Base-by-base conservation (phyloP, 2,113 vertebrate species). In the Pelusios castaneus region DNA sequence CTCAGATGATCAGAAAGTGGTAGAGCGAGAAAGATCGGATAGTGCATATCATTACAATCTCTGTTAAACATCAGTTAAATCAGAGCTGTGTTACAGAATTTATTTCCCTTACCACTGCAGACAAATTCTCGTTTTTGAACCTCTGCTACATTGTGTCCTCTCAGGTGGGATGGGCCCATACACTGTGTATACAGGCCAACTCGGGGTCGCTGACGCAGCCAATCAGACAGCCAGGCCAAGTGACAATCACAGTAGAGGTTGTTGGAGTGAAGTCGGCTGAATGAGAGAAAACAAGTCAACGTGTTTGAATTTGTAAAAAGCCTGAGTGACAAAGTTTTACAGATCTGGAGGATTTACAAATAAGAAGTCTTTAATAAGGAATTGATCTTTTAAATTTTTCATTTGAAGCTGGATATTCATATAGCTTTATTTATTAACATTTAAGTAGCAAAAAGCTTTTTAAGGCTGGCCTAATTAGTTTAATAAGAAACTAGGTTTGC, bases 151-250 rank as follows among this genome's bases (percentile, higher is more conserved):
- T 99, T 99, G 96, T 99, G 99, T 5, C 99, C 99, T 88, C 99
- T 98, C 82, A 99, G 97, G 94, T 99, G 98, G 2, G 98, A 97
- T 0, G 99, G 99, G n/a, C 97, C 98, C 99, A 99, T 99, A 95
- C 99, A 99, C 95, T 99, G 99, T 0, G 99, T 99, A 97, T 99
- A 99, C 34, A 99, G 98, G 54, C 99, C 99, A 24, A 99, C 99
- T 0, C 99, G 98, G 0, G 99, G 99, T 85, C 99, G 98, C 97
- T 99, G 99, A 43, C 99, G 98, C 95, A 99, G 98, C 99, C 99
- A 99, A 97, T 99, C 99, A 0, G 99, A 99, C 84, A 99, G 98
- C 99, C 99, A 99, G 93, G 99, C 99, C 96, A 99, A 98, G 91
- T 99, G 98, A 96, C 99, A 99, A 85, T 99, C 99, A 75, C 99